Conservation (phyloP, 2,888 invertebrate genomes). For the Eubasilissa splendida region DNA sequence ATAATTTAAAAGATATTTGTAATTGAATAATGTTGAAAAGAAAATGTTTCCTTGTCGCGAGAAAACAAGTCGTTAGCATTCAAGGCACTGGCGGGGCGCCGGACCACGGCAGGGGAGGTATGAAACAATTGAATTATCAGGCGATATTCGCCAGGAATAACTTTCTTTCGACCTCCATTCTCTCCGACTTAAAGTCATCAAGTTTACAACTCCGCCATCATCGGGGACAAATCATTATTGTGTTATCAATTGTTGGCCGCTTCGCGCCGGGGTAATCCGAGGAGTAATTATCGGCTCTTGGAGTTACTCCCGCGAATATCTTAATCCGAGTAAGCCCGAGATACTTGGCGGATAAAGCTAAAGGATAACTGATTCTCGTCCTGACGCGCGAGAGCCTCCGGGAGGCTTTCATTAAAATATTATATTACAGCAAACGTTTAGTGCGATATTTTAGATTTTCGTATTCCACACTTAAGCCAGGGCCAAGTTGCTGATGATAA, state of each 20-base stretch:
- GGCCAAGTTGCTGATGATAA: no score
- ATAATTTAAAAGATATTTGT: no score
- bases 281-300: slow-evolving; percentile 31
- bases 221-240: slow-evolving; percentile 2
- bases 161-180: background rate
- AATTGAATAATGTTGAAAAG: background rate
- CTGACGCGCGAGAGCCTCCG: background rate
- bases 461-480: no score
- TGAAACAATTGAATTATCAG: slow-evolving; percentile 32
- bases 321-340: slow-evolving; percentile 32
- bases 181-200: background rate
- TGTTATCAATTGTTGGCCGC: slow-evolving; percentile 18
- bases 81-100: background rate
- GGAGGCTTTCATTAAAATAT: slow-evolving; percentile 36
- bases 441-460: no score
- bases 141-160: slow-evolving; percentile 9
- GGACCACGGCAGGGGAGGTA: background rate
- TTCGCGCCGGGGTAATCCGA: background rate
- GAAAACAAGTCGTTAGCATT: slow-evolving; percentile 25
- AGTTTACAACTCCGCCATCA: background rate
- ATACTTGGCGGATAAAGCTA: slow-evolving; percentile 23
- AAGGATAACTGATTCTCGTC: slow-evolving; percentile 20
- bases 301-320: slow-evolving; percentile 35
- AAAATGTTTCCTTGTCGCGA: slow-evolving; percentile 6
- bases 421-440: slow-evolving; percentile 5